Conservation (phyloP, 2,797 vertebrate genomes). For the Chiroxiphia lanceolata region DNA sequence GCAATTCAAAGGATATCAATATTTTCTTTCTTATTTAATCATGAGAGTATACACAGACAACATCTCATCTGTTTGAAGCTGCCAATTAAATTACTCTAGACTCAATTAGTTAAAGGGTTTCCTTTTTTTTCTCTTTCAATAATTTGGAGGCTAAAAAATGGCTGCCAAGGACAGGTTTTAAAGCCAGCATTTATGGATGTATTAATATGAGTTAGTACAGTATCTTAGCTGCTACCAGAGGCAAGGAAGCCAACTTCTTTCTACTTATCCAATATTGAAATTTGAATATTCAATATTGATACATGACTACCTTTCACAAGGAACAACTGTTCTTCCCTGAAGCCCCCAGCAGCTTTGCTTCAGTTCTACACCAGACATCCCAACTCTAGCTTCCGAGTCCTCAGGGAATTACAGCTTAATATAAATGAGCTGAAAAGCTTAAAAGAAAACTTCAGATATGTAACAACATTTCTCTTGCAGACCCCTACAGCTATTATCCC, state of each 20-base stretch:
- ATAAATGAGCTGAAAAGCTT: neutral
- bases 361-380: neutral
- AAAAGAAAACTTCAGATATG: neutral
- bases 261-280: neutral
- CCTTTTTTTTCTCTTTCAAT: neutral
- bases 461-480: neutral
- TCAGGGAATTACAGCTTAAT: neutral
- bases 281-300: slow-evolving; percentile 39
- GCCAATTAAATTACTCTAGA: neutral
- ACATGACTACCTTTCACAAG: neutral
- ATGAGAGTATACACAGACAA: neutral
- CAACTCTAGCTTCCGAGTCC: neutral
- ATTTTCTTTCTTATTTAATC: neutral
- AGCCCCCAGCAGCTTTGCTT: neutral
- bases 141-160: neutral
- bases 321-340: neutral
- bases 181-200: neutral
- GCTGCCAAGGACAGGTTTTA: neutral
- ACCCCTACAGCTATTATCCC: slow-evolving; percentile 20
- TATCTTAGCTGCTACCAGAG: neutral
- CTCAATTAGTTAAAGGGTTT: neutral
- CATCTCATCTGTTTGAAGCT: neutral
- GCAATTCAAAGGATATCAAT: neutral
- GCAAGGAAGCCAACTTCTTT: neutral
- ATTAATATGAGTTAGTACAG: neutral